phyloP scores from a whole-genome alignment of 2,113 vertebrate species.

The Lipotes vexillifer region DNA sequence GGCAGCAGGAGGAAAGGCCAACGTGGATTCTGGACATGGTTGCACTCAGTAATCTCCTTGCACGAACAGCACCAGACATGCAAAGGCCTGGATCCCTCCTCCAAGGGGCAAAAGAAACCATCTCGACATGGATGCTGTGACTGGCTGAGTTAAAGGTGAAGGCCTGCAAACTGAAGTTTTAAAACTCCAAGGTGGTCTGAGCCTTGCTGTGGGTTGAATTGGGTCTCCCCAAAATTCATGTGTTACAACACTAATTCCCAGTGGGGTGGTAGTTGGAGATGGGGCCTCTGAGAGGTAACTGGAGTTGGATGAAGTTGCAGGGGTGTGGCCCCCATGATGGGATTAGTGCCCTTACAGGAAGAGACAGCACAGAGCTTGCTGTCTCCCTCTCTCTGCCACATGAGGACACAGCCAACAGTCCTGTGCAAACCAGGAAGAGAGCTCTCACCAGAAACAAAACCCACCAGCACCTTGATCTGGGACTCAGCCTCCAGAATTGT shows the following conservation, averaged over 20 bases:
- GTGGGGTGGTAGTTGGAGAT: neutral
- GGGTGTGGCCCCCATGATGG: neutral
- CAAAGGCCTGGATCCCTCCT: neutral
- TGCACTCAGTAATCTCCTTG: neutral
- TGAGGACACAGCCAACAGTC: neutral
- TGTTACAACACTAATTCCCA: neutral
- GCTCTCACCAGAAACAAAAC: neutral
- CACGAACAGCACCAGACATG: too few relatives aligned
- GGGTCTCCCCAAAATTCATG: neutral
- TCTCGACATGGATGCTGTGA: neutral
- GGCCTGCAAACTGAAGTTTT: neutral
- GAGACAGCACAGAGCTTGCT: neutral
- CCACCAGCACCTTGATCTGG: neutral
- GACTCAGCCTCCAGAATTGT: neutral
- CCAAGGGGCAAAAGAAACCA: neutral
- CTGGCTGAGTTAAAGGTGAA: neutral
- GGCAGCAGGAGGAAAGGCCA: neutral
- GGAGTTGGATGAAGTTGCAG: neutral
- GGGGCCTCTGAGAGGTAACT: neutral
- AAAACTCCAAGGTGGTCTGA: neutral
- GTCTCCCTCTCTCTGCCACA: neutral
- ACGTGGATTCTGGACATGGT: neutral
- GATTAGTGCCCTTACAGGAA: neutral
- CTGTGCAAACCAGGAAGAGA: neutral
- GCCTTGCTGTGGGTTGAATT: neutral